Evolutionary conservation across 1,140 invertebrate species (phyloP).

Genomic region (Drosophila asahinai): DNA sequence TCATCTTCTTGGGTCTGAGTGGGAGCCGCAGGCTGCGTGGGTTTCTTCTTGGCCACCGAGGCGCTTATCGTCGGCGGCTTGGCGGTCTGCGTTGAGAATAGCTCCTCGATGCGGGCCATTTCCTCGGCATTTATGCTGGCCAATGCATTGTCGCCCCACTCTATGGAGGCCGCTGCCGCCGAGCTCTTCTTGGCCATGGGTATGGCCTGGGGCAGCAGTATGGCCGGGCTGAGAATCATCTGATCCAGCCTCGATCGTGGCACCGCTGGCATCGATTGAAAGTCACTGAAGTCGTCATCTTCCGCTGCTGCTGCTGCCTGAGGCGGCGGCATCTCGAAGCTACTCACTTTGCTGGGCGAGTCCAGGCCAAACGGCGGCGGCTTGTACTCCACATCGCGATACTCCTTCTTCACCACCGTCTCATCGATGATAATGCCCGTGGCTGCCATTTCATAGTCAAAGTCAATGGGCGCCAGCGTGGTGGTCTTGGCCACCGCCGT

Average conservation of each 20-base stretch:
- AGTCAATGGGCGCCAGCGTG: conserved; percentile 76
- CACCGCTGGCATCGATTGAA: conserved; percentile 75
- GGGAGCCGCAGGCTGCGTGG: conserved; percentile 18
- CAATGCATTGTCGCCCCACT: conserved; percentile 87
- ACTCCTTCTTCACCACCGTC: conserved; percentile 84
- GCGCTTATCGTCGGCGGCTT: conserved; percentile 78
- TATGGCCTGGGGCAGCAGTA: conserved; percentile 77
- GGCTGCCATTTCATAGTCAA: conserved; percentile 83
- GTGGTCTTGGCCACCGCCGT: conserved; percentile 73
- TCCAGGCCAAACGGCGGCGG: conserved; percentile 60
- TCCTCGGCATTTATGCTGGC: conserved; percentile 89
- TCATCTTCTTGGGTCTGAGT: conserved; percentile 85
- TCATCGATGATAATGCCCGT: conserved; percentile 84
- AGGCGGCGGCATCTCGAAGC: conserved; percentile 42
- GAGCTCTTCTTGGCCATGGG: conserved; percentile 66
- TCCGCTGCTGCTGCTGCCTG: conserved; percentile 11
- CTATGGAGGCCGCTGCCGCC: conserved; percentile 85
- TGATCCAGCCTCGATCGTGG: conserved; percentile 46
- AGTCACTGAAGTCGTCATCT: conserved; percentile 82
- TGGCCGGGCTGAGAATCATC: conserved; percentile 83
- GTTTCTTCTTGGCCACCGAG: conserved; percentile 70
- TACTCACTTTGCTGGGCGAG: conserved; percentile 53
- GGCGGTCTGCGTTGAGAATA: conserved; percentile 63
- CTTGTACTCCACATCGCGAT: conserved; percentile 84
- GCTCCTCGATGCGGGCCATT: conserved; percentile 86